Evolutionary conservation across 2,888 invertebrate species (phyloP), one percentile per base, ranked within the genome.

Genomic region (Tetragonisca angustula): DNA sequence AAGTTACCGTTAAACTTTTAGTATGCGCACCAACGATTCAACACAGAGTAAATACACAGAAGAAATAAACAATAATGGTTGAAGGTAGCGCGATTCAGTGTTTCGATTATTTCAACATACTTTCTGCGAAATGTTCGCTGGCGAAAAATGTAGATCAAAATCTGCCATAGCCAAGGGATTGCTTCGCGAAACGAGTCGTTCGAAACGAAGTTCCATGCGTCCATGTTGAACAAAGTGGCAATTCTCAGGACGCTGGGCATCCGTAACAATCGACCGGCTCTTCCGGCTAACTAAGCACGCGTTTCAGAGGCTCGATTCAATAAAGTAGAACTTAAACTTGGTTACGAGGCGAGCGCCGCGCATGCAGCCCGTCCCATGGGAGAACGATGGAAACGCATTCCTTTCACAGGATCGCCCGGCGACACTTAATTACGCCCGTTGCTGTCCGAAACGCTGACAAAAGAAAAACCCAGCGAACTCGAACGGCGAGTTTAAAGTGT

Each of bases 301-400:
- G 71, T 85, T 83, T 81, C 78, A 70, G 64, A 59, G 64, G 78
- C 82, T 88, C 82, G 79, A 85, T 87, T 88, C 78, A 82, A 81
- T 88, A 88, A 88, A 85, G 74, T 77, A 32, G 74, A 79, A 85
- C 87, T 88, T 88, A 87, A 88, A 85, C 77, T 85, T 85, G 80
- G 64, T 79, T 74, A 79, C 74, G 74, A 81, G 81, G 62, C 36
- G 62, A 61, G 19, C 56, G 64, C 69, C 27, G 73, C 79, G 64
- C 61, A 54, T 49, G 61, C 54, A n/a, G 27, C 2, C 50, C 4
- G 56, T 17, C 27, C 54, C 32, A 13, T 4, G 0, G 54, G 69
- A 21, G 17, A 52, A 36, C 64, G 36, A 36, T 17, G 62, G 24
- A 32, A 74, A 74, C 62, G 68, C 79, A 56, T 54, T 56, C 56